Evolutionary conservation across 35 echinoderm and acorn worm genomes (phyloP).

Genomic region (Ophioderma brevispina): DNA sequence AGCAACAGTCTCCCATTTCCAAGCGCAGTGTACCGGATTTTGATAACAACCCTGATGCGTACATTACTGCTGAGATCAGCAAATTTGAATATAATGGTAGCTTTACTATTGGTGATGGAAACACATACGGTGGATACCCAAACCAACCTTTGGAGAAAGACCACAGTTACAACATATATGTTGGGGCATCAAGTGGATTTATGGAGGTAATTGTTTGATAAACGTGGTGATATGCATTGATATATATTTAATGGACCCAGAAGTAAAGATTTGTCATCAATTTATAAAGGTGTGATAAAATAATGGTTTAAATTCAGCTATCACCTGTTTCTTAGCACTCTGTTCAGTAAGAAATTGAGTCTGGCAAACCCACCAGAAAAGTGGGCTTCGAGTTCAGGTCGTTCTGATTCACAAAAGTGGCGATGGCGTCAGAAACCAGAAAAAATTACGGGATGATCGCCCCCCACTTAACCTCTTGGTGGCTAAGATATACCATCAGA

Average conservation of each 20-base stretch:
- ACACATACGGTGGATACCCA: slow-evolving; percentile 5
- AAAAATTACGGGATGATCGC: too few species aligned
- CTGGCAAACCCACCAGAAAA: too few species aligned
- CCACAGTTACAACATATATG: neutral
- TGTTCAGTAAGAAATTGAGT: too few species aligned
- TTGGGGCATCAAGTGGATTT: slow-evolving; percentile 29
- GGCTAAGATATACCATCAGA: too few species aligned
- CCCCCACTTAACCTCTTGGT: too few species aligned
- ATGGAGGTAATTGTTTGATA: neutral
- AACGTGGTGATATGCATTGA: neutral
- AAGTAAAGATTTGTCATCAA: neutral
- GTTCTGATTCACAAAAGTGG: too few species aligned
- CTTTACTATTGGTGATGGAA: slow-evolving; percentile 48
- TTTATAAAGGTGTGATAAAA: neutral
- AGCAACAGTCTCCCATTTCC: too few species aligned
- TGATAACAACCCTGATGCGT: neutral
- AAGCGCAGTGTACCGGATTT: too few species aligned
- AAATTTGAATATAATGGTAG: neutral
- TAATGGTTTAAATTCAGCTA: neutral
- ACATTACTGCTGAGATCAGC: slow-evolving; percentile 25
- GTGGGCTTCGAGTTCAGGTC: too few species aligned
- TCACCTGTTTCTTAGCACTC: neutral
- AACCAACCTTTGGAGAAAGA: slow-evolving; percentile 19
- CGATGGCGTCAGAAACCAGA: too few species aligned
- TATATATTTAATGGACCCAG: neutral